Evolutionary conservation across 2,113 vertebrate genomes (phyloP), one percentile per base, ranked within the genome.

Genomic region (Eulacestoma nigropectus): DNA sequence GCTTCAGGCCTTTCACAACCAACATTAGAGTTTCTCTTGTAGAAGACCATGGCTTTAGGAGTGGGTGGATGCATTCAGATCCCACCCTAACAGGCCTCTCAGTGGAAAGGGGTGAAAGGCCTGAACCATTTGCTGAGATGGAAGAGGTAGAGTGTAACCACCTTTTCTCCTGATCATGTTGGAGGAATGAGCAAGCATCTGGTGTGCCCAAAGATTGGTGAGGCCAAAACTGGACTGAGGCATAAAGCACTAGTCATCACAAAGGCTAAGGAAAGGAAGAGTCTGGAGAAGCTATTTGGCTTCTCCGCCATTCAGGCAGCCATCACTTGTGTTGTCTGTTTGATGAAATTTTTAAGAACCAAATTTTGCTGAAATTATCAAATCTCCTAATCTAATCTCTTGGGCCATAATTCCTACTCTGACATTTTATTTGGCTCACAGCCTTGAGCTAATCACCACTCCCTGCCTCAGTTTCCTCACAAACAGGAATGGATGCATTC

Each of bases 391-490:
- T 93, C 52, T 50, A 77, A 94, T 92, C 47, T 92, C 37, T 65
- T 57, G 41, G 62, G 30, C 44, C 53, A 75, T 87, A 84, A 82
- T 87, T 95, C 76, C 75, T 52, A 69, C 56, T 49, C 70, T 91
- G 67, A 55, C 44, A 89, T 75, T 84, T 90, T 57, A 64, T 75
- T 93, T 93, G 91, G 87, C 88, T 79, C 39, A 35, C 17, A 85
- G 84, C 76, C 69, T 84, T 72, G 37, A 90, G 41, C 72, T 78
- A 96, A 84, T 90, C 83, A 86, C 64, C 56, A 46, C 52, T 86
- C 88, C 56, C 64, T 93, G 87, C 85, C 96, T 96, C 96, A 95
- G 92, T 97, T 97, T 97, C 95, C 92, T 94, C 69, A 92, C 90
- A 94, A 90, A 77, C 79, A 86, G 88, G 85, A 95, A 90, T 77